A percentile compares a stretch with the other conserved stretches of the same genome.
Evolutionary conservation across 2,888 invertebrate genomes (phyloP).

Genomic region (Toxonevra muliebris): DNA sequence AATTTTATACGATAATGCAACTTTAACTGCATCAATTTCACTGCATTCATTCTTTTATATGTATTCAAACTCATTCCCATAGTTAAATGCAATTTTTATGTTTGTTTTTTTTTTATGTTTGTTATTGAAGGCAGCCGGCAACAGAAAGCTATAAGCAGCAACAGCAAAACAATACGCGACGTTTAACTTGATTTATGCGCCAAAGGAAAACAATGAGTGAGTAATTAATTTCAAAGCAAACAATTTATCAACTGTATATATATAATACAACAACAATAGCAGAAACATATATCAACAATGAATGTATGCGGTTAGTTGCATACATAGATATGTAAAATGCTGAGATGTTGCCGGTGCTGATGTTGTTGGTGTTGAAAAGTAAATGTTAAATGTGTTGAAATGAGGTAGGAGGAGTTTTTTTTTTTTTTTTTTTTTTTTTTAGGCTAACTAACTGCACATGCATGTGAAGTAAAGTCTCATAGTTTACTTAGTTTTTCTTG

Average conservation of each 20-base stretch:
- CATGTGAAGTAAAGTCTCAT: too few species aligned
- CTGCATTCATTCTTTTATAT: not conserved
- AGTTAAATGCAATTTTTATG: constrained; percentile 57
- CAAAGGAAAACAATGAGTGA: constrained; percentile 47
- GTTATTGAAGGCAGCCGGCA: not conserved
- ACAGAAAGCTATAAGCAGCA: constrained; percentile 37
- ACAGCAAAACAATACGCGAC: constrained; percentile 43
- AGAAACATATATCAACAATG: not conserved
- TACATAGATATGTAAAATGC: too few species aligned
- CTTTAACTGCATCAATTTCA: too few species aligned
- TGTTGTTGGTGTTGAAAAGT: too few species aligned
- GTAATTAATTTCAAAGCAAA: constrained; percentile 52
- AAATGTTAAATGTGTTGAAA: too few species aligned
- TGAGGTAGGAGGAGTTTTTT: too few species aligned
- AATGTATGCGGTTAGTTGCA: too few species aligned
- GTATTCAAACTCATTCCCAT: constrained; percentile 28
- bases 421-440: too few species aligned
- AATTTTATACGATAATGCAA: not conserved
- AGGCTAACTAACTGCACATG: too few species aligned
- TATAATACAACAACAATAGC: not conserved
- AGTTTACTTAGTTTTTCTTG: too few species aligned
- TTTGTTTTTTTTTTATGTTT: constrained; percentile 42
- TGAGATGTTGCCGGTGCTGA: too few species aligned
- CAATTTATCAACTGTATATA: not conserved
- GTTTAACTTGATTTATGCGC: constrained; percentile 57